These are phyloP conservation scores for Atta cephalotes DNA, from an alignment of 1,140 invertebrate genomes.

Conservation along the genomic window DNA sequence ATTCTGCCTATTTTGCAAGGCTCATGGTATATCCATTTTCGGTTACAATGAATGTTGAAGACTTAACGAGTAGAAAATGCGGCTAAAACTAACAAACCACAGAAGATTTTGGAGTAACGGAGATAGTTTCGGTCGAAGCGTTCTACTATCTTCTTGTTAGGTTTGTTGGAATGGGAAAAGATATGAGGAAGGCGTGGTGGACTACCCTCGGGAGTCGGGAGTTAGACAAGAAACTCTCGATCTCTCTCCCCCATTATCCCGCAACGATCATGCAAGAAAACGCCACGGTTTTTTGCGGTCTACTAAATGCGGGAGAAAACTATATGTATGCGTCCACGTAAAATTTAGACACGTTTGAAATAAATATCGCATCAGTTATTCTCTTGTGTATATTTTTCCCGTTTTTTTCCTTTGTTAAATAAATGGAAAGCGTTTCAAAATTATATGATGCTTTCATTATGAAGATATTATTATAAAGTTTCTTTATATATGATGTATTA, in stretches of 20 bases:
- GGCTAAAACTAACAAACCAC: conserved; percentile 7
- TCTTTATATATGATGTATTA: too few relatives aligned
- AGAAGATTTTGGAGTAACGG: conserved; percentile 31
- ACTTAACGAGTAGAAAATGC: conserved; percentile 26
- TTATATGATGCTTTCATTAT: neutral
- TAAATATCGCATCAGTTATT: conserved; percentile 1
- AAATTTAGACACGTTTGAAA: neutral
- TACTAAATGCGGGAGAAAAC: conserved; percentile 31
- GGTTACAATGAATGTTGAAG: conserved; percentile 27
- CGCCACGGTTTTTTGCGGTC: conserved; percentile 26
- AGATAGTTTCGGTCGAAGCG: conserved; percentile 34
- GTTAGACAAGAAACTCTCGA: conserved; percentile 52
- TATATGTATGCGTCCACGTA: neutral
- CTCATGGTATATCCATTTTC: neutral
- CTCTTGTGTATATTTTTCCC: neutral
- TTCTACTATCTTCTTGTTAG: conserved; percentile 62
- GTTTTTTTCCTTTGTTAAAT: neutral
- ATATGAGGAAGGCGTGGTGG: conserved; percentile 67
- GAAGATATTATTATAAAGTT: neutral
- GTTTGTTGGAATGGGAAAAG: conserved; percentile 53
- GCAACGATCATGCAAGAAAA: conserved; percentile 46
- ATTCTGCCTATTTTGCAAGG: neutral
- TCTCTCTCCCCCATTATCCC: conserved; percentile 34
- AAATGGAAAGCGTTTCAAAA: neutral
- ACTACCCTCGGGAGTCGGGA: conserved; percentile 49